phyloP scores from a whole-genome alignment of 64 coral and sea anemone genomes.

The Dendrophyllia cribrosa region DNA sequence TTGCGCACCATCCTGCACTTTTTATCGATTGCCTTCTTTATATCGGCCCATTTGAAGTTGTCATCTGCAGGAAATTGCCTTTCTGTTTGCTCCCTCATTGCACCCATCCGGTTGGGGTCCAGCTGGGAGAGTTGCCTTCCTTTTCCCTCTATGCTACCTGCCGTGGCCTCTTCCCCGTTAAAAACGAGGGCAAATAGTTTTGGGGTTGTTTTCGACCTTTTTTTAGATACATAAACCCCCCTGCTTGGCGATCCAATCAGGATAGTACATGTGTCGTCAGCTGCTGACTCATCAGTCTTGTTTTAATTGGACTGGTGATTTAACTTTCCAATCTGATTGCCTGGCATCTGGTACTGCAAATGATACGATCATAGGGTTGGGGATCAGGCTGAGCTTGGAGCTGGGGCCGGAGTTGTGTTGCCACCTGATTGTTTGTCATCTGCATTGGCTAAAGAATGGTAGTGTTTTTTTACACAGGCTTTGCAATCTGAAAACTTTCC shows the following conservation, averaged over 20 bases:
- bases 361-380: too few species aligned
- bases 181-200: conserved; percentile 53
- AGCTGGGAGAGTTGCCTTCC: conserved; percentile 18
- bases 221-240: conserved; percentile 12
- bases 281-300: too few species aligned
- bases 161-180: conserved; percentile 42
- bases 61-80: not conserved
- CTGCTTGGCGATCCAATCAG: conserved; percentile 39
- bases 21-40: conserved; percentile 71
- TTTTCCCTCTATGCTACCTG: conserved; percentile 14
- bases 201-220: conserved; percentile 21
- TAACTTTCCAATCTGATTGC: too few species aligned
- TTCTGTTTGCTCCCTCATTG: conserved; percentile 34
- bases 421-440: too few species aligned
- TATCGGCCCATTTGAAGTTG: conserved; percentile 44
- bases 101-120: conserved; percentile 21
- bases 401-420: too few species aligned
- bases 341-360: too few species aligned
- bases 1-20: conserved; percentile 77
- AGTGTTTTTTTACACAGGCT: too few species aligned
- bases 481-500: too few species aligned
- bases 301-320: too few species aligned
- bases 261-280: too few species aligned
- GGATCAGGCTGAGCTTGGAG: too few species aligned
- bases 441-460: too few species aligned